Evolutionary conservation across 2,888 invertebrate species (phyloP).

Genomic region (Eilema griseolum): DNA sequence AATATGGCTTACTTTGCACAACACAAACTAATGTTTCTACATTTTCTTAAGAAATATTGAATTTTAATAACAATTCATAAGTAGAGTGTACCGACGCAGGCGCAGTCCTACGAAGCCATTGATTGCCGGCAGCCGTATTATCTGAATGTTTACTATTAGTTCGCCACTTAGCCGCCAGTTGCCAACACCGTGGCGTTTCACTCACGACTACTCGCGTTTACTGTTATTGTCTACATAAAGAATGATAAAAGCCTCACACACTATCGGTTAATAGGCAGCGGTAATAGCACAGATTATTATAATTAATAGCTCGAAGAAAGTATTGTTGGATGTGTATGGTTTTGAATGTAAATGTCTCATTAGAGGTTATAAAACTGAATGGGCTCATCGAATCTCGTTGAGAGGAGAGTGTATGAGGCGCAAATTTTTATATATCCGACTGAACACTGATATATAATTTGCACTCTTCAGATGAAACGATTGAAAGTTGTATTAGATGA

Average conservation of each 20-base stretch:
- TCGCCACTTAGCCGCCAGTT: slow-evolving; percentile 37
- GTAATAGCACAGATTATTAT: slow-evolving; percentile 29
- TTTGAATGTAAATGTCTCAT: slow-evolving; percentile 33
- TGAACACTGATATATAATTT: not conserved
- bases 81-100: slow-evolving; percentile 1
- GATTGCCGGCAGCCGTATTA: slow-evolving; percentile 59
- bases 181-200: slow-evolving; percentile 14
- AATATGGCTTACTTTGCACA: not conserved
- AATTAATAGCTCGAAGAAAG: slow-evolving; percentile 39
- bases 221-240: slow-evolving; percentile 22
- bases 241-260: slow-evolving; percentile 20
- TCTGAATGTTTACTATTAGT: slow-evolving; percentile 50
- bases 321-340: slow-evolving; percentile 17
- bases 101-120: slow-evolving; percentile 39
- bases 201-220: slow-evolving; percentile 18
- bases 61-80: not conserved
- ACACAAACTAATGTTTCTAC: not conserved
- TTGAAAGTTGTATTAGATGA: not conserved
- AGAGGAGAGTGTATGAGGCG: not conserved
- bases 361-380: slow-evolving; percentile 29
- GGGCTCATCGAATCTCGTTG: slow-evolving; percentile 15
- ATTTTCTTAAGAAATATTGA: not conserved
- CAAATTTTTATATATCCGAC: not conserved
- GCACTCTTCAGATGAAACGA: not conserved
- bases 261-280: slow-evolving; percentile 5